A percentile compares a stretch with the other conserved stretches of the same genome.
Evolutionary conservation across 2,888 invertebrate genomes (phyloP).

Genomic region (Drosophila maculinotata): DNA sequence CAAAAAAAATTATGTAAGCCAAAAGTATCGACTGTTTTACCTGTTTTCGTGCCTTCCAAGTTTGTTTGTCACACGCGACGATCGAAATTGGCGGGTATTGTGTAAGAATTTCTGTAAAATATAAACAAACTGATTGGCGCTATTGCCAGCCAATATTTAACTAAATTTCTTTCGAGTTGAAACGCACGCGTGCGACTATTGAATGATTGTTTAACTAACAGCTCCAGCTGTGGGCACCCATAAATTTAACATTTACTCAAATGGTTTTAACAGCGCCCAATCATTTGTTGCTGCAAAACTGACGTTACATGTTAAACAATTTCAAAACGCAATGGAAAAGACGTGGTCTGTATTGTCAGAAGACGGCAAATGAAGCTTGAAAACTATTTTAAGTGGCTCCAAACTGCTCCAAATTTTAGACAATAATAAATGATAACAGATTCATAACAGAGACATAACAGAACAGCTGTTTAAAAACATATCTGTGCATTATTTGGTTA

Average conservation of each 20-base stretch:
- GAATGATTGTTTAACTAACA: slow-evolving; percentile 2
- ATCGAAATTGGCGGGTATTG: slow-evolving; percentile 16
- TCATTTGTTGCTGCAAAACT: too few relatives aligned
- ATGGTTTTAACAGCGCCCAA: neutral
- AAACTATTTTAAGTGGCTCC: too few relatives aligned
- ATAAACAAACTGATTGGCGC: slow-evolving; percentile 31
- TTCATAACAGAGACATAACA: too few relatives aligned
- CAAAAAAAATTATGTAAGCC: slow-evolving; percentile 63
- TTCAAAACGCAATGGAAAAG: neutral
- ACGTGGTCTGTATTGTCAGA: too few relatives aligned
- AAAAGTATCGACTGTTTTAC: slow-evolving; percentile 28
- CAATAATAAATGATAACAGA: too few relatives aligned
- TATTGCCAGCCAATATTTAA: slow-evolving; percentile 28
- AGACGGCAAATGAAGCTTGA: too few relatives aligned
- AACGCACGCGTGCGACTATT: slow-evolving; percentile 62
- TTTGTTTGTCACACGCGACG: slow-evolving; percentile 37
- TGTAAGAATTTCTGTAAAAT: slow-evolving; percentile 38
- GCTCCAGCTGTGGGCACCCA: slow-evolving; percentile 7
- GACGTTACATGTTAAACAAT: too few relatives aligned
- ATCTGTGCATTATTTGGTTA: too few relatives aligned
- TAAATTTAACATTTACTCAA: slow-evolving; percentile 1
- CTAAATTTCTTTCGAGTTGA: slow-evolving; percentile 45
- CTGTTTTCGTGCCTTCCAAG: slow-evolving; percentile 27
- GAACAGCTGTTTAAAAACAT: too few relatives aligned
- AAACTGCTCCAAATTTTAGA: too few relatives aligned